Evolutionary conservation across 1,140 invertebrate species (phyloP), one percentile per base, ranked within the genome.

Genomic region (Drosophila kohkoa): DNA sequence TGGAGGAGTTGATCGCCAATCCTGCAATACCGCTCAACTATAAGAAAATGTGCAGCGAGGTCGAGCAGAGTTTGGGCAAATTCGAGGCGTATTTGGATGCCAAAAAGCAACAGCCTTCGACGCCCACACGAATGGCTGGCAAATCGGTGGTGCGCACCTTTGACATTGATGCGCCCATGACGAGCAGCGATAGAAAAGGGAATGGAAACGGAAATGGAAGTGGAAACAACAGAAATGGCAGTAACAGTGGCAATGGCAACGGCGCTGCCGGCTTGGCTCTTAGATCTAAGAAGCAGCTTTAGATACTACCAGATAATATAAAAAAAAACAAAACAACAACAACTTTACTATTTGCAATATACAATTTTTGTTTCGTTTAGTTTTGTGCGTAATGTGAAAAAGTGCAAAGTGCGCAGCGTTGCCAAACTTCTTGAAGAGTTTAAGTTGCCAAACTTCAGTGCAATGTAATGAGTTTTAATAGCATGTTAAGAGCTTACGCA

Each of bases 41-140:
- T 67, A 86, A 90, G 60, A 92, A 92, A 71, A 92, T 92, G 91
- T 91, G 90, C 68, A 79, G 76, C 13, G 91, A 92, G 7, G 90
- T 92, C 32, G 90, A 92, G 71, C 87, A 91, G 43, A 91, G 89
- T 43, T 69, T 92, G 28, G 81, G 75, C 46, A 76, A 86, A 15
- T 92, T 92, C 45, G 91, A 92, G 62, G 77, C 73, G 8, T 92
- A 79, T 69, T 57, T 92, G 62, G 90, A 92, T 79, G 66, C 73
- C 20, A 92, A 91, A 70, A 79, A 82, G 45, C 62, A 63, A 13
- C 11, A 10, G 54, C 49, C 63, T 5, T 15, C 28, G 43, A n/a
- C 59, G 41, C 32, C 41, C 15, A 8, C 45, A 55, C 28, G 43
- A 35, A 10, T 45, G 41, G 5, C 51, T 30, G 11, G 8, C 7